Conservation (phyloP, 2,888 invertebrate genomes). For the Papilio protenor region DNA sequence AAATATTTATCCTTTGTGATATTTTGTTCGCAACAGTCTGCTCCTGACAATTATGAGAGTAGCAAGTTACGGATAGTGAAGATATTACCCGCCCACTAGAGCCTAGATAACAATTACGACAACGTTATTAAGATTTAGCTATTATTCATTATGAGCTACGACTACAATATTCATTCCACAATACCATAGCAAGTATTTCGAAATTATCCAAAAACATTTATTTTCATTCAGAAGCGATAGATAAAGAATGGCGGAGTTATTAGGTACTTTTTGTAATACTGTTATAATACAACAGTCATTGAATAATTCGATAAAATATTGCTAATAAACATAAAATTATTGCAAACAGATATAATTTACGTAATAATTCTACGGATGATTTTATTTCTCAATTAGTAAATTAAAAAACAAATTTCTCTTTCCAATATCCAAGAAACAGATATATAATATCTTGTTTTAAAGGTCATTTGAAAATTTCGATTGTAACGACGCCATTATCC, state of each 20-base stretch:
- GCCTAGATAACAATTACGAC: slow-evolving; percentile 79
- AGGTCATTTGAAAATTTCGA: slow-evolving; percentile 26
- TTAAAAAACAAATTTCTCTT: not conserved
- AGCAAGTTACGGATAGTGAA: slow-evolving; percentile 73
- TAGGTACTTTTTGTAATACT: too few relatives aligned
- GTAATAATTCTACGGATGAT: too few relatives aligned
- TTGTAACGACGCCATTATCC: slow-evolving; percentile 42
- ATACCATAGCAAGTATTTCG: slow-evolving; percentile 51
- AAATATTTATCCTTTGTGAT: not conserved
- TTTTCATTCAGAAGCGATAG: not conserved
- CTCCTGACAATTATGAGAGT: slow-evolving; percentile 77
- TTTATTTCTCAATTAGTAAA: too few relatives aligned
- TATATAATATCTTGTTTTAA: not conserved
- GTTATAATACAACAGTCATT: too few relatives aligned
- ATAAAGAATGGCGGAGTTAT: too few relatives aligned
- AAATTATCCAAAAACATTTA: slow-evolving; percentile 13
- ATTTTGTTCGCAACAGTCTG: slow-evolving; percentile 51
- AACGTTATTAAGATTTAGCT: slow-evolving; percentile 75
- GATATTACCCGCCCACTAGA: slow-evolving; percentile 63
- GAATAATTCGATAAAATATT: not conserved
- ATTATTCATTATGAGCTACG: slow-evolving; percentile 74
- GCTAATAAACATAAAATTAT: not conserved
- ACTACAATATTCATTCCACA: slow-evolving; percentile 62
- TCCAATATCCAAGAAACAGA: not conserved
- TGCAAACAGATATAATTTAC: too few relatives aligned